Conservation (phyloP, 1,140 invertebrate species). For the Diorhabda carinulata region DNA sequence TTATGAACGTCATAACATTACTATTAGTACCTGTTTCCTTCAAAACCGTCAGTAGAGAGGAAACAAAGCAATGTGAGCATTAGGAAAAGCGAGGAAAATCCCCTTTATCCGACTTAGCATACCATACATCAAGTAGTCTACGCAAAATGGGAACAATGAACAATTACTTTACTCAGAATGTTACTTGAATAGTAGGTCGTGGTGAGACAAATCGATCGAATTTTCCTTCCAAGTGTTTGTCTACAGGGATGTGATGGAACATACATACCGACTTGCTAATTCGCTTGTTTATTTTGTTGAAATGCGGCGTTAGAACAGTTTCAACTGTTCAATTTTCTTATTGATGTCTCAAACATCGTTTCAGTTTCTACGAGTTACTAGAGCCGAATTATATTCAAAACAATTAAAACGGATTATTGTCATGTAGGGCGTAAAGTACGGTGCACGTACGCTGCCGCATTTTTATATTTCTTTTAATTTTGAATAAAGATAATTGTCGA, state of each 20-base stretch:
- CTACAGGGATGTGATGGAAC: background rate
- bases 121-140: slow-evolving; percentile 15
- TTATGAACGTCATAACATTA: background rate
- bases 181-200: background rate
- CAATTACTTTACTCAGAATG: slow-evolving; percentile 3
- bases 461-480: too few species aligned
- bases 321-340: too few species aligned
- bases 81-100: slow-evolving; percentile 4
- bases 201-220: slow-evolving; percentile 2
- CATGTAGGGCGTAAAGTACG: too few species aligned
- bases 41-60: slow-evolving; percentile 7
- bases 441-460: too few species aligned
- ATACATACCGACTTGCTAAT: too few species aligned
- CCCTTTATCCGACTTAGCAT: slow-evolving; percentile 12
- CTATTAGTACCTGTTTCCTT: slow-evolving; percentile 13
- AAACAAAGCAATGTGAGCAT: slow-evolving; percentile 5
- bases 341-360: too few species aligned
- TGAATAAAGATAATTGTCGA: too few species aligned
- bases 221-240: background rate
- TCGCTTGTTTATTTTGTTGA: too few species aligned
- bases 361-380: too few species aligned
- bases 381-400: too few species aligned
- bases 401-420: too few species aligned
- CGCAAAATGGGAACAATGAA: slow-evolving; percentile 14
- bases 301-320: too few species aligned